Base-by-base conservation (phyloP, 2,113 vertebrate genomes). In the Stegastes partitus region DNA sequence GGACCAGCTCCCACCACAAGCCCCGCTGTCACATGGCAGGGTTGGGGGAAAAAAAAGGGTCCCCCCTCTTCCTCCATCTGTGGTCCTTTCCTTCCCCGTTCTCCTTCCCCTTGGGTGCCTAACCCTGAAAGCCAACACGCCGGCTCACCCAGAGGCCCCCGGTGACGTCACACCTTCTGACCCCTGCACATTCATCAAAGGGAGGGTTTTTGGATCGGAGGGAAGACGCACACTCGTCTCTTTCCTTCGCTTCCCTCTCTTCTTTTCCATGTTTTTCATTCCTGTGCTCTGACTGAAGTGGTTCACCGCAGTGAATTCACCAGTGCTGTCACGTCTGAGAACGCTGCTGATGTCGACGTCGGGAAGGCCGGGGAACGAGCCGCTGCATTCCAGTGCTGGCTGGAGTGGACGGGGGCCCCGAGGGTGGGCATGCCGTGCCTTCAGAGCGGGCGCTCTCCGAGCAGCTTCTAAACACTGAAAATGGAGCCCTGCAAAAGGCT, bases 131-230 rank as follows among this genome's bases (percentile, higher is more conserved):
- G 77, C 86, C 67, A 83, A 84, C 64, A 62, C 37, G 56, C 64
- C 66, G 8, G 66, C 75, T 87, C 84, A 68, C 80, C 87, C 89
- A 87, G 77, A 92, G 84, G 85, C 81, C 91, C 82, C 68, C 8
- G 47, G 37, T 85, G 85, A 84, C 82, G 77, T 83, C 91, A 89
- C 69, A 72, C n/a, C 64, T 55, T 62, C 81, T 82, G 85, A 89
- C 88, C 90, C 79, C 68, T 22, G 62, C 74, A 74, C 77, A 83
- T 86, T 84, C 53, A 85, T 88, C 86, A 77, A 81, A 83, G 53
- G 44, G 71, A 81, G 51, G 26, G 58, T 47, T 74, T 75, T 37
- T 28, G 65, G 71, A 55, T 59, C 11, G 26, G 72, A 44, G 28
- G 66, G 56, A 81, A 73, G 53, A 56, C 19, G 8, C 70, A 56